Percentiles rank a stretch among this genome's conserved stretches.
Evolutionary conservation across 2,888 invertebrate species (phyloP).

Genomic region (Brachyptera putata): DNA sequence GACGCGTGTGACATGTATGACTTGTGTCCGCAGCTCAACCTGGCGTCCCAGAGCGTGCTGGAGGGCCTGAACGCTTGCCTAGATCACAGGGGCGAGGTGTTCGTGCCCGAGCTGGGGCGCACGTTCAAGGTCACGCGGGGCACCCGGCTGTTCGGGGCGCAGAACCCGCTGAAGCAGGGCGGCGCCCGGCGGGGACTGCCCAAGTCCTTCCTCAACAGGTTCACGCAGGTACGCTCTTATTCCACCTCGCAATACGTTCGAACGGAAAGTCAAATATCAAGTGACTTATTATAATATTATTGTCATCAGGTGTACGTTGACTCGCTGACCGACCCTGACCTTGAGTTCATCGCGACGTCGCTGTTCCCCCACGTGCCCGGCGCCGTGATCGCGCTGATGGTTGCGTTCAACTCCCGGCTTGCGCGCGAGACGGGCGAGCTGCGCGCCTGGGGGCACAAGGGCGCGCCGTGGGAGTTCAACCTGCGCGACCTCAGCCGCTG

Average conservation of each 20-base stretch:
- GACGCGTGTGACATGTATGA: too few relatives aligned
- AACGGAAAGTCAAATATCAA: too few relatives aligned
- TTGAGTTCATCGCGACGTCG: constrained; percentile 57
- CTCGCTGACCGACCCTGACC: constrained; percentile 58
- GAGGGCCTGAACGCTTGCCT: constrained; percentile 98
- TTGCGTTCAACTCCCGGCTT: constrained; percentile 70
- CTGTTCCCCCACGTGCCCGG: constrained; percentile 60
- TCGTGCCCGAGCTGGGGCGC: constrained; percentile 87
- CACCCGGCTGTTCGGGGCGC: constrained; percentile 93
- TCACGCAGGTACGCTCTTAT: constrained; percentile 70
- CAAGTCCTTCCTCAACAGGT: constrained; percentile 93
- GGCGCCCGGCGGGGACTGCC: constrained; percentile 95
- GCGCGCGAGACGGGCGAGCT: constrained; percentile 59
- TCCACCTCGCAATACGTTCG: too few relatives aligned
- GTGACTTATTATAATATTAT: too few relatives aligned
- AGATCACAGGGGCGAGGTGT: constrained; percentile 95
- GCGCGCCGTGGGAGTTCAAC: constrained; percentile 97
- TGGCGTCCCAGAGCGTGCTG: constrained; percentile 96
- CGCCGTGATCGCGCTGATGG: constrained; percentile 64
- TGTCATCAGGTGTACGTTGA: constrained; percentile 60
- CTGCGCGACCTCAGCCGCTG: constrained; percentile 90
- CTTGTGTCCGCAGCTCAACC: constrained; percentile 79
- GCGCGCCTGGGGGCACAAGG: constrained; percentile 63
- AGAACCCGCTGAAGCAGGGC: constrained; percentile 94
- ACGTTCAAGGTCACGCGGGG: constrained; percentile 69